Base-by-base conservation (phyloP, 2,888 invertebrate genomes). In the Gandaritis pyraliata region DNA sequence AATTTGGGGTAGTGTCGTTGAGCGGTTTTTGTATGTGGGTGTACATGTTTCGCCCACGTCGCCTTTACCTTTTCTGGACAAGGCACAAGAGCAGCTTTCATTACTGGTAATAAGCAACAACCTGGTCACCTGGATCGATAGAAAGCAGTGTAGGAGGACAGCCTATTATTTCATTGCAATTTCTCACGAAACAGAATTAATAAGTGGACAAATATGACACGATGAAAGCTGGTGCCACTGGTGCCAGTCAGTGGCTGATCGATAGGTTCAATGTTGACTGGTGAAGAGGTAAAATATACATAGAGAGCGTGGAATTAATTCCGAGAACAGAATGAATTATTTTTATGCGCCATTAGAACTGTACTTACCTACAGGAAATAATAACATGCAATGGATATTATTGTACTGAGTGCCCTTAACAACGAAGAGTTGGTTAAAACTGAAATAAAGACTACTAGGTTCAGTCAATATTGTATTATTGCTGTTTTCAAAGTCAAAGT, bases 61-160 rank as follows among this genome's bases (percentile, higher is more conserved):
- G 69, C 61, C 63, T 72, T 66, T 72, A 65, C 81, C 81, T 73
- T 88, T 78, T 83, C 74, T 78, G 88, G 85, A 72, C 70, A 66
- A 59, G 71, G 70, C 67, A 73, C 72, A 65, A 64, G 71, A 66
- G 68, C 70, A 77, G 83, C 87, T 88, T 87, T 88, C 86, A 75
- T 82, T 82, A 76, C 79, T 66, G 38, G 52, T 47, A 66, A 56
- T 60, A 65, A 57, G 63, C 58, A 69, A 71, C 66, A 72, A 72
- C 68, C 72, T 63, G 69, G 66, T 71, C 61, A 64, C 65, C 65
- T 64, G 64, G 64, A 55, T 68, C 61, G 67, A 71, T 77, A 86
- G 85, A 85, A 87, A 86, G 82, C 66, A n/a, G 77, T 77, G 88
- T 88, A 81, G 88, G 88, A 74, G 83, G 85, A 79, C 78, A 74